phyloP scores from a whole-genome alignment of 2,888 invertebrate species.

The Agrotis puta region DNA sequence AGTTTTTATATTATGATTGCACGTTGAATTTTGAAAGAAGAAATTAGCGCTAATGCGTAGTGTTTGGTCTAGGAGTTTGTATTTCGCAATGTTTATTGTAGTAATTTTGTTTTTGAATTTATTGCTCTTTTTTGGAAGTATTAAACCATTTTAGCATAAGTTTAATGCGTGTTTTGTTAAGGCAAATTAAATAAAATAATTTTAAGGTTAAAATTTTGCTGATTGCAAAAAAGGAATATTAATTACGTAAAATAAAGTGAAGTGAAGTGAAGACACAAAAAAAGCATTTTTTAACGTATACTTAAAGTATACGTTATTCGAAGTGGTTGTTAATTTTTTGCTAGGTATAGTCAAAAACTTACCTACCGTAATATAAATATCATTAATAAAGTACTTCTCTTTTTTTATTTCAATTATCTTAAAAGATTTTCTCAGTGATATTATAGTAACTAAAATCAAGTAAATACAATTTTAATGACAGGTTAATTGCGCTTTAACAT shows the following conservation, averaged over 20 bases:
- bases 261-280: too few relatives aligned
- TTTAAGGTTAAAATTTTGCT: too few relatives aligned
- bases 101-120: neutral
- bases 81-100: neutral
- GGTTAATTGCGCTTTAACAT: neutral
- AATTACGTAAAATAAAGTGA: too few relatives aligned
- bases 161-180: too few relatives aligned
- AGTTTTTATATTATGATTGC: slow-evolving; percentile 43
- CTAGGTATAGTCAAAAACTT: neutral
- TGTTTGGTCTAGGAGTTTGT: neutral
- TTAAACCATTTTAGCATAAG: too few relatives aligned
- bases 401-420: too few relatives aligned
- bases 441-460: neutral
- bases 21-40: slow-evolving; percentile 40
- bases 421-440: neutral
- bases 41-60: slow-evolving; percentile 15
- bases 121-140: neutral
- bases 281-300: too few relatives aligned
- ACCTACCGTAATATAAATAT: neutral
- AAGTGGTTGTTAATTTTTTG: neutral
- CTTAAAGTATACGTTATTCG: neutral
- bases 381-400: neutral
- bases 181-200: too few relatives aligned
- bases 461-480: neutral
- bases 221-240: too few relatives aligned